Evolutionary conservation across 2,888 invertebrate genomes (phyloP), one percentile per base, ranked within the genome.

Genomic region (Cheilosia vernalis): DNA sequence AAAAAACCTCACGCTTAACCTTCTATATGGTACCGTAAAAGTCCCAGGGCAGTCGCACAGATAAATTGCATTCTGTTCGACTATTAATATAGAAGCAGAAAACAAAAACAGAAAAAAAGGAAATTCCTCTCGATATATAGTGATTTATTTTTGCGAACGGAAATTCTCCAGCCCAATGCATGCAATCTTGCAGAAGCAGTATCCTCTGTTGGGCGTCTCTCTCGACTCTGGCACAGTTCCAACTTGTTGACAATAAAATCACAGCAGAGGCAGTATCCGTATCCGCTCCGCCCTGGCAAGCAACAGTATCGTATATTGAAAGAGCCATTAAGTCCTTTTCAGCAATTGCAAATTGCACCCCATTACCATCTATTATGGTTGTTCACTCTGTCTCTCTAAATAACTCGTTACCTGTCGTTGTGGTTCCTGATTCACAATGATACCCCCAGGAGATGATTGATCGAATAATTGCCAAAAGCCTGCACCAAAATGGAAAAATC

Each of bases 201-300:
- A 60, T 37, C 53, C 55, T 58, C 24, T 58, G 49, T 76, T 42
- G 76, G 56, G 56, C 24, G 56, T 15, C 77, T 33, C 24, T 17
- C 27, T 21, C n/a, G 24, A 6, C 27, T 30, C 21, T 84, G 80
- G 84, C 84, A 69, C 47, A 70, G 21, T 24, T 74, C 84, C 84
- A 84, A 84, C 84, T 84, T 84, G 84, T 84, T 84, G 84, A 84
- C 79, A 84, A 79, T 74, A 79, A 60, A 84, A 79, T 74, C 84
- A 67, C 40, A 64, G 53, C 17, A 30, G 17, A 37, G 61, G 2
- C n/a, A 37, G 47, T 7, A 24, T 13, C 51, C 17, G 37, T 60
- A 60, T 49, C 58, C 30, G 30, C 13, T 24, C 51, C 51, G 17
- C 17, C 7, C 21, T 51, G 7, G 10, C 24, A 37, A 17, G 72